A percentile compares a stretch with the other conserved stretches of the same genome.
These are phyloP conservation scores for Staurois parvus DNA, from an alignment of 2,797 vertebrate species.

Conservation along the genomic window DNA sequence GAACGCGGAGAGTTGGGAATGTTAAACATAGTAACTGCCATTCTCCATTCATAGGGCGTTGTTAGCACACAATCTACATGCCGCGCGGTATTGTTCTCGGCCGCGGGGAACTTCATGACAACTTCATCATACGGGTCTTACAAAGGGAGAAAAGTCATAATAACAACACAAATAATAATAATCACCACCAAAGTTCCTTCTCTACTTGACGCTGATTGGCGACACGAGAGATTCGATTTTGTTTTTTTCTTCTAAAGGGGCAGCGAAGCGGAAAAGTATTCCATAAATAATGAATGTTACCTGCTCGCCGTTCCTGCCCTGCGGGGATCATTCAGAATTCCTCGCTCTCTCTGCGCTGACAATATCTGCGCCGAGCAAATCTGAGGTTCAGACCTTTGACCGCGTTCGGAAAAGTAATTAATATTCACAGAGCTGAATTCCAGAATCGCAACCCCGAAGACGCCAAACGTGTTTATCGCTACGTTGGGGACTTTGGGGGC, in stretches of 20 bases:
- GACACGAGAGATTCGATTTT: not conserved
- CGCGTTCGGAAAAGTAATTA: not conserved
- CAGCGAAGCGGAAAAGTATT: conserved; percentile 15
- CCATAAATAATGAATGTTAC: conserved; percentile 18
- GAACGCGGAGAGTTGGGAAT: too few species aligned
- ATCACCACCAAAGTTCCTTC: not conserved
- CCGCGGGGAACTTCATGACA: too few species aligned
- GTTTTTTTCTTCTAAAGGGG: conserved; percentile 14
- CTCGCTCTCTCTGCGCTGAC: not conserved
- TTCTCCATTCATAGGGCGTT: too few species aligned
- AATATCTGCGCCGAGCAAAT: not conserved
- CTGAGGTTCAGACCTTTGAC: not conserved
- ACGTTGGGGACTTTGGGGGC: too few species aligned
- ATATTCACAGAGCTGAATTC: not conserved
- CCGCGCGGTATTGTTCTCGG: too few species aligned
- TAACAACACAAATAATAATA: not conserved
- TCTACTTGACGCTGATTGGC: not conserved
- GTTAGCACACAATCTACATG: too few species aligned
- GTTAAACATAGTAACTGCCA: too few species aligned
- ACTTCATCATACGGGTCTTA: too few species aligned
- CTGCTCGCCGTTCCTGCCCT: not conserved
- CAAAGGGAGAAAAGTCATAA: not conserved
- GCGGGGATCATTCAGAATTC: conserved; percentile 6
- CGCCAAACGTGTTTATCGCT: too few species aligned
- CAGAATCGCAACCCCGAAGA: not conserved